Evolutionary conservation across 1,140 invertebrate species (phyloP).

Genomic region (Pseudomyrmex pallidus): DNA sequence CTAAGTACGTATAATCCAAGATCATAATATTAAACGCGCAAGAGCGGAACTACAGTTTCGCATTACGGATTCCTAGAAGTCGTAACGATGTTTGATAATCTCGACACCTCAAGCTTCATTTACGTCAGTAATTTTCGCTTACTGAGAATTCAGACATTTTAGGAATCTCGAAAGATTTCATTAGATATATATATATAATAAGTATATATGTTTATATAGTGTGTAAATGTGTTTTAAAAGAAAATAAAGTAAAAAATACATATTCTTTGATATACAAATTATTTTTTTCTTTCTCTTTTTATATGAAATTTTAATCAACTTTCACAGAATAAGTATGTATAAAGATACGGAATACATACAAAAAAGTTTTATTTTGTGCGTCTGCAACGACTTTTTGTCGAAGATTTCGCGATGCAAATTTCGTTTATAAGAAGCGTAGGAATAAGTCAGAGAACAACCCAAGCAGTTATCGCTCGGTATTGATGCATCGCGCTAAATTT

Average conservation of each 20-base stretch:
- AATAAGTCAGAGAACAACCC: not conserved
- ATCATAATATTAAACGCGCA: constrained; percentile 46
- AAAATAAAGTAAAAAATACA: too few relatives aligned
- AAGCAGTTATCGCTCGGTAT: not conserved
- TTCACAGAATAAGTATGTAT: not conserved
- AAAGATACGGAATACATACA: not conserved
- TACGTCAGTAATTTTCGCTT: not conserved
- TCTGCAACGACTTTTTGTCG: not conserved
- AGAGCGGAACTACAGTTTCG: constrained; percentile 8
- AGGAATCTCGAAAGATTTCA: too few relatives aligned
- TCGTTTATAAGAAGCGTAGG: constrained; percentile 2
- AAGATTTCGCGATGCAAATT: not conserved
- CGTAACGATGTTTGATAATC: constrained; percentile 23
- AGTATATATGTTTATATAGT: too few relatives aligned
- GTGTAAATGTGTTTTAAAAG: too few relatives aligned
- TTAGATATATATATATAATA: too few relatives aligned
- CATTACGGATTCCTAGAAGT: constrained; percentile 38
- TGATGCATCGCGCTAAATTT: too few relatives aligned
- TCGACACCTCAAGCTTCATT: not conserved
- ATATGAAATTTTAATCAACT: too few relatives aligned
- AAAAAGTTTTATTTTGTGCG: not conserved
- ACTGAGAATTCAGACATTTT: not conserved
- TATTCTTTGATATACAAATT: too few relatives aligned
- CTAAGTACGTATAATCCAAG: constrained; percentile 35
- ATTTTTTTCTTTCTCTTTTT: too few relatives aligned